Evolutionary conservation across 2,888 invertebrate species (phyloP).

Genomic region (Parapristionchus giblindavisi): DNA sequence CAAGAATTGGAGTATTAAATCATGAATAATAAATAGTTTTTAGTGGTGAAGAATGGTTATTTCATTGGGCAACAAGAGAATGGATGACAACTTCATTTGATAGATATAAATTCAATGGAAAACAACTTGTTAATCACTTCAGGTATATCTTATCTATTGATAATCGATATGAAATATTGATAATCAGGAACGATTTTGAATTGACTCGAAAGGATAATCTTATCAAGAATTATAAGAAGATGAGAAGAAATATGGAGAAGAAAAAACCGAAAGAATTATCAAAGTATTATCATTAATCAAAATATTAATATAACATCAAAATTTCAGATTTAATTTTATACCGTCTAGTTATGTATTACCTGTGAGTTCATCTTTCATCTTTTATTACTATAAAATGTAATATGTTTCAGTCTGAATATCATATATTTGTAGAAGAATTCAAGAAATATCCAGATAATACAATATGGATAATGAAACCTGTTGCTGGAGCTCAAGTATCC

Average conservation of each 20-base stretch:
- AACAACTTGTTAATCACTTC: slow-evolving; percentile 71
- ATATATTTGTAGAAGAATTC: slow-evolving; percentile 77
- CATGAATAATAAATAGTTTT: slow-evolving; percentile 32
- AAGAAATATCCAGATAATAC: slow-evolving; percentile 73
- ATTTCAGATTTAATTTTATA: slow-evolving; percentile 73
- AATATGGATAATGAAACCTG: slow-evolving; percentile 79
- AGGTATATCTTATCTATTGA: not conserved
- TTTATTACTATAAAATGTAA: not conserved
- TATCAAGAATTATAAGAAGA: slow-evolving; percentile 66
- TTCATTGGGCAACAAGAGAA: slow-evolving; percentile 76
- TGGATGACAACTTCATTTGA: slow-evolving; percentile 74
- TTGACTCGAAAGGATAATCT: slow-evolving; percentile 75
- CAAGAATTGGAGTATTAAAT: no score
- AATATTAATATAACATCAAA: not conserved
- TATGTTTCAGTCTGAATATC: slow-evolving; percentile 75
- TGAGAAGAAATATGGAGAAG: slow-evolving; percentile 54
- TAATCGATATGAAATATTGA: not conserved
- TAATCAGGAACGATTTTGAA: slow-evolving; percentile 75
- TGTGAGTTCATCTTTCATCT: slow-evolving; percentile 62
- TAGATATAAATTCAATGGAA: slow-evolving; percentile 72
- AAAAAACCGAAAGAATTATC: slow-evolving; percentile 33
- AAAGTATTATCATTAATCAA: slow-evolving; percentile 8
- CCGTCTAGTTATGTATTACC: slow-evolving; percentile 77
- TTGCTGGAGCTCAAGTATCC: slow-evolving; percentile 75
- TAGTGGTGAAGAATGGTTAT: slow-evolving; percentile 74